Evolutionary conservation across 1,140 invertebrate species (phyloP).

Genomic region (Phthorimaea operculella): DNA sequence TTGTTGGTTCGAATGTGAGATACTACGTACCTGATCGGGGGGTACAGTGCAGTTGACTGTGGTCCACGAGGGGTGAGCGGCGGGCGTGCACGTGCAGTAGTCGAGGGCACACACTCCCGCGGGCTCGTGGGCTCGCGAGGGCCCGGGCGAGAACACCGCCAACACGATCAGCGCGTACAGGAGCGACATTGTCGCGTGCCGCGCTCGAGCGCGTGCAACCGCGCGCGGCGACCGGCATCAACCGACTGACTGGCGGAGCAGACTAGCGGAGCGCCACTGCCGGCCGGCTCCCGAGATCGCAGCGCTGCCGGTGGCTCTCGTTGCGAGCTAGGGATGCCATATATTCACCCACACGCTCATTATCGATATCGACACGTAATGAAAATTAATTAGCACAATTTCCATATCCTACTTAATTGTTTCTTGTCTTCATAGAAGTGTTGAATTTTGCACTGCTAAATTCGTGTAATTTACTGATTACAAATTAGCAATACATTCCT

Average conservation of each 20-base stretch:
- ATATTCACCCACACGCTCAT: conserved; percentile 21
- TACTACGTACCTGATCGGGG: conserved; percentile 67
- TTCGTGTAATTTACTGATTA: too few relatives aligned
- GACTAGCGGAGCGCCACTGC: neutral
- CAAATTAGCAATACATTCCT: too few relatives aligned
- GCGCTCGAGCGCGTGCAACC: conserved; percentile 42
- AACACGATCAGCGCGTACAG: conserved; percentile 11
- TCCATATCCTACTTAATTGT: too few relatives aligned
- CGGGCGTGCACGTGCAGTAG: conserved; percentile 71
- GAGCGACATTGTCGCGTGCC: conserved; percentile 30
- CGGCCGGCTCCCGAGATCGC: neutral
- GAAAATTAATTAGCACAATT: neutral
- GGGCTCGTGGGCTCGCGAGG: conserved; percentile 25
- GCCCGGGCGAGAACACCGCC: conserved; percentile 36
- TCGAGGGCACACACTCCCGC: conserved; percentile 68
- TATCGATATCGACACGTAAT: conserved; percentile 46
- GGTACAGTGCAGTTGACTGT: conserved; percentile 73
- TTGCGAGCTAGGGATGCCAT: conserved; percentile 35
- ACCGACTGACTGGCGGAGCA: conserved; percentile 28
- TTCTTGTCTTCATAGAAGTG: too few relatives aligned
- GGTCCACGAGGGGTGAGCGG: conserved; percentile 68
- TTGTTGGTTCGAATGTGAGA: conserved; percentile 15
- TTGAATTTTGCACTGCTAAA: too few relatives aligned
- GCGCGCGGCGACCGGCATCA: conserved; percentile 40
- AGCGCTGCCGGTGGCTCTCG: conserved; percentile 6